These are phyloP conservation scores for Romanogobio albipinnatus DNA, from an alignment of 2,113 vertebrate species.

Conservation along the genomic window DNA sequence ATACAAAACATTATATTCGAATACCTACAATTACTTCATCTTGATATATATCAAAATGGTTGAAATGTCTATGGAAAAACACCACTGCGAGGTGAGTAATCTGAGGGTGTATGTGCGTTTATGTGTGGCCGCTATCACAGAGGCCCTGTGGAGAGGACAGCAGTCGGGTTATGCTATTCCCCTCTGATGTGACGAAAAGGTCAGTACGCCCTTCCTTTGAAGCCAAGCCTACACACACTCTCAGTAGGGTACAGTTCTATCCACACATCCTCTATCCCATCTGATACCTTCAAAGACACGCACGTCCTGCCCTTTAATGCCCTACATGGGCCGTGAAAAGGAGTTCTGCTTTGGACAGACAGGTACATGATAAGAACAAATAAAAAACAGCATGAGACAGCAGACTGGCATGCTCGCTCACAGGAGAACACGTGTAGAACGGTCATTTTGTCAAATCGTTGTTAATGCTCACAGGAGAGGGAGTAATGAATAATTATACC, in stretches of 20 bases:
- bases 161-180: slow-evolving; percentile 36
- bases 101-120: slow-evolving; percentile 4
- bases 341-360: slow-evolving; percentile 36
- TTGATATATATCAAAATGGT: no score
- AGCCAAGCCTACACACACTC: slow-evolving; percentile 39
- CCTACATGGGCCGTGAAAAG: slow-evolving; percentile 15
- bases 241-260: slow-evolving; percentile 33
- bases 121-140: slow-evolving; percentile 8
- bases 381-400: slow-evolving; percentile 22
- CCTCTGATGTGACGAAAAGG: slow-evolving; percentile 54
- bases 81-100: background rate
- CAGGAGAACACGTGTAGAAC: slow-evolving; percentile 12
- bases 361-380: slow-evolving; percentile 48
- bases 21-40: no score
- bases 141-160: slow-evolving; percentile 26
- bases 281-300: slow-evolving; percentile 48
- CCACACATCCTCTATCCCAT: slow-evolving; percentile 34
- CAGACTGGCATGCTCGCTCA: background rate
- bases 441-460: background rate
- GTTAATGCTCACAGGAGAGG: background rate
- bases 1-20: no score
- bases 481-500: background rate
- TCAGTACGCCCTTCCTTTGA: slow-evolving; percentile 51
- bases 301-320: slow-evolving; percentile 54
- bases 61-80: background rate